Evolutionary conservation across 1,140 invertebrate species (phyloP).

Genomic region (Apolygus lucorum): DNA sequence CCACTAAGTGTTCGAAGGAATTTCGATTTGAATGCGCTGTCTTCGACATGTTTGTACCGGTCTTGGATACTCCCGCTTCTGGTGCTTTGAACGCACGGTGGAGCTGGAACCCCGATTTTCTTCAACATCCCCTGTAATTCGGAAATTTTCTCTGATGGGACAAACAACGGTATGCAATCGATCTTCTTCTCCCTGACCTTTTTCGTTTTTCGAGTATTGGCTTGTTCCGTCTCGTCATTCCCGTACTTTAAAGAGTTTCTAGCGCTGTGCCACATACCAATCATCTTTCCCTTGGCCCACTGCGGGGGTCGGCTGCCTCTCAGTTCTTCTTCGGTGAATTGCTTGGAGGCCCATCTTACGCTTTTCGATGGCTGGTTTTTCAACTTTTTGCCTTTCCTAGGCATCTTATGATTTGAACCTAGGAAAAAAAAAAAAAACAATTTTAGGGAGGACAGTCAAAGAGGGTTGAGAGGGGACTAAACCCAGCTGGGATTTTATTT

Average conservation of each 20-base stretch:
- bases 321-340: conserved; percentile 12
- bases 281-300: conserved; percentile 12
- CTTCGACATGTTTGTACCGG: conserved; percentile 35
- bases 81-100: conserved; percentile 13
- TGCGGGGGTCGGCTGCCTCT: not conserved
- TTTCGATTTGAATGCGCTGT: conserved; percentile 36
- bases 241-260: not conserved
- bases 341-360: not conserved
- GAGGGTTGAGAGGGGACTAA: no score
- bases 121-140: conserved; percentile 2
- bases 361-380: not conserved
- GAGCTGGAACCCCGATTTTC: conserved; percentile 8
- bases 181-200: not conserved
- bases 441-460: no score
- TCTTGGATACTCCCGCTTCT: conserved; percentile 13
- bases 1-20: conserved; percentile 37
- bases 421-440: not conserved
- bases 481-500: no score
- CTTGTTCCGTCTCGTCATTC: not conserved
- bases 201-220: not conserved
- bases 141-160: not conserved
- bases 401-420: not conserved
- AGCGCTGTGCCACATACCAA: not conserved
- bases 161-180: not conserved
- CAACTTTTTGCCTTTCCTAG: not conserved